Conservation (phyloP, 2,888 invertebrate genomes). For the Nycteola revayana region DNA sequence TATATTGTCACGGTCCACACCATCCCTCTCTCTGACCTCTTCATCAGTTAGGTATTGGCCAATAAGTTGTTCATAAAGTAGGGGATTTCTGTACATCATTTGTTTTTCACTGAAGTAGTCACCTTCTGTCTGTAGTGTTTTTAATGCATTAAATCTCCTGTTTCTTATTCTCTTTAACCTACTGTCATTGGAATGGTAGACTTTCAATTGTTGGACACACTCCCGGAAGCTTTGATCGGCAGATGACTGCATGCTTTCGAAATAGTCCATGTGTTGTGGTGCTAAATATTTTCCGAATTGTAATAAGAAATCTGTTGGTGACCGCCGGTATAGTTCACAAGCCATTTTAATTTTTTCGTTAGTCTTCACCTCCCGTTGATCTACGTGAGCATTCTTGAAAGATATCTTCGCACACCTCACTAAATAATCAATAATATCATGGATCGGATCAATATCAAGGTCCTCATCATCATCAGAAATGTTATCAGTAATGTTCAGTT, state of each 20-base stretch:
- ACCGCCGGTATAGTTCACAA: slow-evolving; percentile 83
- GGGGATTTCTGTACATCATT: slow-evolving; percentile 96
- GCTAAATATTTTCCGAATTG: slow-evolving; percentile 89
- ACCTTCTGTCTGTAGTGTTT: slow-evolving; percentile 85
- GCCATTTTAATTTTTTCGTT: slow-evolving; percentile 88
- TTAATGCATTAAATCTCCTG: slow-evolving; percentile 90
- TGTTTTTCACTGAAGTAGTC: slow-evolving; percentile 95
- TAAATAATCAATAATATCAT: slow-evolving; percentile 84
- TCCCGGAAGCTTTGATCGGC: slow-evolving; percentile 81
- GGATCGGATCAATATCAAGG: slow-evolving; percentile 57
- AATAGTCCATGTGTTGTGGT: slow-evolving; percentile 86
- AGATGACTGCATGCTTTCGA: slow-evolving; percentile 66
- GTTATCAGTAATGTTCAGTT: too few relatives aligned
- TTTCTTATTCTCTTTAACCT: slow-evolving; percentile 85
- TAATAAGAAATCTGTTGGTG: slow-evolving; percentile 86
- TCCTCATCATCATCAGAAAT: slow-evolving; percentile 24
- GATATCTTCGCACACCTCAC: slow-evolving; percentile 83
- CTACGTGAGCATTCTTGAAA: slow-evolving; percentile 92
- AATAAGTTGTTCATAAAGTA: slow-evolving; percentile 93
- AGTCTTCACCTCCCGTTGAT: slow-evolving; percentile 87
- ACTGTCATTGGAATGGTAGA: slow-evolving; percentile 76
- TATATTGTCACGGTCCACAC: slow-evolving; percentile 77
- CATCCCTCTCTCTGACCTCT: slow-evolving; percentile 86
- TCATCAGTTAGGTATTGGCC: slow-evolving; percentile 92
- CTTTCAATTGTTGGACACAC: slow-evolving; percentile 83